Evolutionary conservation across 2,888 invertebrate genomes (phyloP), one percentile per base, ranked within the genome.

Genomic region (Caradrina kadenii): DNA sequence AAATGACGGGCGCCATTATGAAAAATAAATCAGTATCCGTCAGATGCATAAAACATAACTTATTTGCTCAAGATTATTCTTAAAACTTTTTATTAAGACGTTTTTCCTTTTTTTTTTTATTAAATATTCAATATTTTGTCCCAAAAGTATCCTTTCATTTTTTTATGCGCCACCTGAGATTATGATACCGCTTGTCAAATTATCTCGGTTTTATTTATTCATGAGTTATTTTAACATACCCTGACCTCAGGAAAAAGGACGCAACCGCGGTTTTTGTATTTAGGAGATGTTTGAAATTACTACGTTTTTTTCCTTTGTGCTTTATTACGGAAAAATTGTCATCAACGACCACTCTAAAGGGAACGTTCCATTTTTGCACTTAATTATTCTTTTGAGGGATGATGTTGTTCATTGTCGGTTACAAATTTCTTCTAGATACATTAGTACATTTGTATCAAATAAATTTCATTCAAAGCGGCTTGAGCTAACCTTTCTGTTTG

Each of bases 181-280:
- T 58, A 76, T 69, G 64, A 63, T 65, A 50, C 62, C 58, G 54
- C 22, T 62, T 80, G 70, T 76, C 81, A 77, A 77, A 77, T 77
- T 70, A 78, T 80, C 52, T 70, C 42, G 13, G 80, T 65, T 80
- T 70, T 80, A 80, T 80, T 76, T 80, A 80, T 78, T 78, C 77
- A 80, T 76, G 77, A 80, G 65, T 63, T 63, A 80, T 80, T 80
- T 78, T 56, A 71, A 80, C 70, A 80, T 69, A 60, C 65, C 61
- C 63, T 63, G 71, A 69, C 71, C 80, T 54, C 42, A 11, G 39
- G 49, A 26, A 42, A 79, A 76, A 49, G 61, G 80, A 74, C 69
- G 54, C 22, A 35, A 58, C 63, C 26, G 22, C 53, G 50, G 76
- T 50, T 61, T 79, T 69, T 45, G 31, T 59, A 59, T 76, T 59